These are phyloP conservation scores for Crepidodera aurea DNA, from an alignment of 2,888 invertebrate species.

Conservation along the genomic window DNA sequence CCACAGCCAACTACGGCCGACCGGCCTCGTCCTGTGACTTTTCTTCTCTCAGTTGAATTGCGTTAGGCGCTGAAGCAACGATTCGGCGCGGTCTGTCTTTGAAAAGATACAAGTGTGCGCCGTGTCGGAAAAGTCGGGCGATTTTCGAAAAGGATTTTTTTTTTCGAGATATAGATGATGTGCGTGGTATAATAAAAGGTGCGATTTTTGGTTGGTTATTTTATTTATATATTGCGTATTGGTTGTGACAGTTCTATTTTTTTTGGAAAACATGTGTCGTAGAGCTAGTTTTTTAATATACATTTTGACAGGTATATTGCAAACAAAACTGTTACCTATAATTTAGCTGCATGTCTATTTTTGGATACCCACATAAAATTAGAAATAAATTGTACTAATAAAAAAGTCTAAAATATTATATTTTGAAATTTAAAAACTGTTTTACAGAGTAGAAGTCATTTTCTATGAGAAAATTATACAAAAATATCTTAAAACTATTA, in stretches of 20 bases:
- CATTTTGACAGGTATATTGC: too few relatives aligned
- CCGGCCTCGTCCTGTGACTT: constrained; percentile 27
- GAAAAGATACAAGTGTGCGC: constrained; percentile 22
- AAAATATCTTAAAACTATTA: too few relatives aligned
- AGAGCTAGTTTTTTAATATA: too few relatives aligned
- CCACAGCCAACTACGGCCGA: constrained; percentile 11
- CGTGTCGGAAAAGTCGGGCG: constrained; percentile 10
- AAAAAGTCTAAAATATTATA: too few relatives aligned
- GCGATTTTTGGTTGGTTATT: not conserved
- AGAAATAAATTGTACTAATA: too few relatives aligned
- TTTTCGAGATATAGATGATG: not conserved
- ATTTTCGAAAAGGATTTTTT: constrained; percentile 16
- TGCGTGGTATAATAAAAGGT: not conserved
- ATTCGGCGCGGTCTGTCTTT: constrained; percentile 21
- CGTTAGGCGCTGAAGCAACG: constrained; percentile 43
- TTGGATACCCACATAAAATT: too few relatives aligned
- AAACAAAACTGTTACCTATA: too few relatives aligned
- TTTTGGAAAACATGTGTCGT: too few relatives aligned
- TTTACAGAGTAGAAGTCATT: too few relatives aligned
- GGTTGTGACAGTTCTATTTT: constrained; percentile 13
- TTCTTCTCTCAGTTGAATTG: constrained; percentile 42
- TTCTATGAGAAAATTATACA: too few relatives aligned
- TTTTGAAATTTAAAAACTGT: too few relatives aligned
- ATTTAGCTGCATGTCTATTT: too few relatives aligned
- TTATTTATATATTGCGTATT: not conserved